These are phyloP conservation scores for Diprion similis DNA, from an alignment of 1,140 invertebrate genomes.

Conservation along the genomic window DNA sequence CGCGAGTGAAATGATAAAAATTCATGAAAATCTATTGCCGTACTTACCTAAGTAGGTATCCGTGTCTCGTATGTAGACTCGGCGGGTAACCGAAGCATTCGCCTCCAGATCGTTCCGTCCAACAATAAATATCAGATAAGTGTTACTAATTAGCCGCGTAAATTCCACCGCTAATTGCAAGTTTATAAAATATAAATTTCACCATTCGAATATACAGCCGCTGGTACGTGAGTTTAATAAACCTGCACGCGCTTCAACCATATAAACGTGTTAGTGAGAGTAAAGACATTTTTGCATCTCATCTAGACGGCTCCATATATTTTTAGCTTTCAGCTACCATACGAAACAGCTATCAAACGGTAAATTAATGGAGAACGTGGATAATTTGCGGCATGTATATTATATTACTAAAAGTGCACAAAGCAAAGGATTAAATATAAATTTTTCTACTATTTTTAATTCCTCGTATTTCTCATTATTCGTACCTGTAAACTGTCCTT, in stretches of 20 bases:
- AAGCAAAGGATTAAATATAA: no score
- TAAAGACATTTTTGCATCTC: no score
- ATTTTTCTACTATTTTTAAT: no score
- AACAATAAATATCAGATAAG: constrained; percentile 8
- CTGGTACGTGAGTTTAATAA: neutral
- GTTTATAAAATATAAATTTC: constrained; percentile 1
- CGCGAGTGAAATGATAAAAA: neutral
- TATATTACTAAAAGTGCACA: no score
- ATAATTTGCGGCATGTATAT: no score
- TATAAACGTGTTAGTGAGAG: neutral
- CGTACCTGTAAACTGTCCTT: no score
- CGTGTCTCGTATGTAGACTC: neutral
- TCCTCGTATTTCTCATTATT: no score
- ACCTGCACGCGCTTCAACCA: neutral
- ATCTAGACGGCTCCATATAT: no score
- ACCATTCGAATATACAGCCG: neutral
- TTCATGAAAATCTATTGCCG: neutral
- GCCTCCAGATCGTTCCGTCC: neutral
- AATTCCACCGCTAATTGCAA: constrained; percentile 1
- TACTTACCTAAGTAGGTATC: neutral
- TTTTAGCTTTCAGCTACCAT: no score
- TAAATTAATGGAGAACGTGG: no score
- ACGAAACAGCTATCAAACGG: no score
- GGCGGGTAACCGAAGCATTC: neutral
- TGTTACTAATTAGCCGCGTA: neutral